Base-by-base conservation (phyloP, 2,888 invertebrate species). In the Tanypteryx hageni region DNA sequence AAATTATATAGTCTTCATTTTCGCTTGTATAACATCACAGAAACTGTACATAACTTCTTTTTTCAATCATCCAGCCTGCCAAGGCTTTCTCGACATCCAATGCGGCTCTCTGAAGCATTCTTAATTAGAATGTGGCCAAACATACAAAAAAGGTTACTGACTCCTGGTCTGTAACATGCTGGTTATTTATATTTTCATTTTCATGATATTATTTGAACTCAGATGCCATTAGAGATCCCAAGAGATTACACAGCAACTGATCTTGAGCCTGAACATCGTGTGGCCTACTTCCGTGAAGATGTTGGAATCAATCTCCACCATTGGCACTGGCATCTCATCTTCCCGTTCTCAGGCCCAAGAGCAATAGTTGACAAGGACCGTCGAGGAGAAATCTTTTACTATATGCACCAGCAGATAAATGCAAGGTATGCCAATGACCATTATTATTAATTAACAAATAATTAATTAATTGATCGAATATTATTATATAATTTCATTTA, bases 291-390 rank as follows among this genome's bases (percentile, higher is more conserved):
- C 96, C 96, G 98, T 81, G 98, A 98, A 94, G 98, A 98, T 95
- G 95, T 98, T 93, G 98, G 98, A 93, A 96, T 98, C 94, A 98
- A 98, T 95, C 96, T 98, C 92, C 98, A 98, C 95, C 98, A 98
- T 94, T 98, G 98, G 98, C 98, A 98, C 94, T 98, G 98, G 98
- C 98, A 98, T 95, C 96, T 98, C 93, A 98, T 98, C 3, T 98
- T 98, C 95, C 98, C 98, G 0, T 97, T 97, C 95, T 97, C 97
- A 93, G 94, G 93, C 0, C 96, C 97, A 0, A 95, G 96, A 0
- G 95, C 96, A 93, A 96, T 97, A 81, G 97, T 98, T 8, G 96
- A 96, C 91, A 98, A 98, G 94, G 97, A 98, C 95, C 95, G 98
- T 11, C 96, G 97, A 7, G 98, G 98, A 0, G 98, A 98, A 94